phyloP scores from a whole-genome alignment of 2,888 invertebrate species.

The Lottia scabra region DNA sequence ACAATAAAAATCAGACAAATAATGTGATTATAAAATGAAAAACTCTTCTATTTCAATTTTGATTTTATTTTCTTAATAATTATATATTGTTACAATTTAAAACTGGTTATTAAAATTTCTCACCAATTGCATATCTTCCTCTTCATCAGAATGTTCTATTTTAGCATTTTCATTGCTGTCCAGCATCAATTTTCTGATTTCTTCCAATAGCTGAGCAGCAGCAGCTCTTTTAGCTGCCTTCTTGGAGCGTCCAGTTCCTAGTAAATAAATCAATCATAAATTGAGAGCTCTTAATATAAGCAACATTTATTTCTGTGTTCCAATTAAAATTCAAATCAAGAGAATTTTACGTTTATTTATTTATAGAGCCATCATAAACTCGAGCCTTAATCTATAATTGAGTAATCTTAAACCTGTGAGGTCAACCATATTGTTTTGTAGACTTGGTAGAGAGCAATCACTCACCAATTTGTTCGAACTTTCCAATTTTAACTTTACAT shows the following conservation, averaged over 20 bases:
- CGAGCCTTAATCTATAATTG: too few relatives aligned
- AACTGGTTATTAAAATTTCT: background rate
- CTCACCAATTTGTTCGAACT: slow-evolving; percentile 78
- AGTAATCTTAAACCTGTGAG: too few relatives aligned
- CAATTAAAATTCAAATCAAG: too few relatives aligned
- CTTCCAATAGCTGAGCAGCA: slow-evolving; percentile 86
- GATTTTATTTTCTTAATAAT: too few relatives aligned
- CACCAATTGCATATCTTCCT: slow-evolving; percentile 75
- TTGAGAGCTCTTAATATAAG: too few relatives aligned
- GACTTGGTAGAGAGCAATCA: background rate
- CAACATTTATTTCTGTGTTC: too few relatives aligned
- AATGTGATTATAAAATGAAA: too few relatives aligned
- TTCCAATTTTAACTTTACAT: slow-evolving; percentile 89
- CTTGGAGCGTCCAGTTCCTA: slow-evolving; percentile 86
- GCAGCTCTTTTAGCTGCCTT: slow-evolving; percentile 96
- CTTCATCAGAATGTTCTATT: slow-evolving; percentile 72
- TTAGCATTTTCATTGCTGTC: slow-evolving; percentile 46
- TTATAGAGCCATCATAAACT: too few relatives aligned
- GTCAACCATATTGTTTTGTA: too few relatives aligned
- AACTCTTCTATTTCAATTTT: too few relatives aligned
- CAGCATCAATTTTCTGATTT: slow-evolving; percentile 65
- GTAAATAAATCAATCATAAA: background rate
- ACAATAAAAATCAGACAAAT: background rate
- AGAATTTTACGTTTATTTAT: too few relatives aligned
- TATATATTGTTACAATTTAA: too few relatives aligned